Conservation (phyloP, 2,888 invertebrate genomes). For the Tridacna gigas region DNA sequence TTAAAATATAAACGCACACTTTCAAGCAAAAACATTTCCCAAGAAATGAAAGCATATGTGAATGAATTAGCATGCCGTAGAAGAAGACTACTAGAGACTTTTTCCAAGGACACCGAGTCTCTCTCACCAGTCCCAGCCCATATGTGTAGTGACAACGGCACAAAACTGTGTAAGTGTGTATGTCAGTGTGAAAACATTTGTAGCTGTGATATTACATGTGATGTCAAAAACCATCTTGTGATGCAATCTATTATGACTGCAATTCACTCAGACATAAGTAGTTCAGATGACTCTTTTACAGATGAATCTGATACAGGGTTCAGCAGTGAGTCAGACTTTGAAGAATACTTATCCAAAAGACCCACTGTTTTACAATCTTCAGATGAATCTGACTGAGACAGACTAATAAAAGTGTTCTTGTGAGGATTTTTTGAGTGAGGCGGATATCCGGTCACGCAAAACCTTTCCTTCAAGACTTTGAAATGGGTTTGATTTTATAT, state of each 20-base stretch:
- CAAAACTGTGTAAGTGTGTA: conserved; percentile 16
- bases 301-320: background rate
- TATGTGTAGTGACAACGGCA: conserved; percentile 32
- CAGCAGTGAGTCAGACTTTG: background rate
- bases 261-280: background rate
- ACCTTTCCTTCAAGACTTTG: too few species aligned
- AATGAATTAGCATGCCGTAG: conserved; percentile 9
- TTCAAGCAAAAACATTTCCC: conserved; percentile 33
- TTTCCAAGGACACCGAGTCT: background rate
- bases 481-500: too few species aligned
- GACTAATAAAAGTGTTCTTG: background rate
- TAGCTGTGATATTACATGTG: background rate
- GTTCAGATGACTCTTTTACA: background rate
- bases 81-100: background rate
- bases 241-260: background rate
- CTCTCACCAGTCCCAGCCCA: background rate
- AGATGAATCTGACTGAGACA: too few species aligned
- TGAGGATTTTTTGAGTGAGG: background rate
- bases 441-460: background rate
- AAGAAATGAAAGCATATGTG: conserved; percentile 39
- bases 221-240: background rate
- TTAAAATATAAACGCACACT: conserved; percentile 35
- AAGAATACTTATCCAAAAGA: background rate
- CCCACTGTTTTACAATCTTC: background rate
- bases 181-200: conserved; percentile 23